phyloP scores from a whole-genome alignment of 2,113 vertebrate genomes.

The Pygoscelis adeliae region DNA sequence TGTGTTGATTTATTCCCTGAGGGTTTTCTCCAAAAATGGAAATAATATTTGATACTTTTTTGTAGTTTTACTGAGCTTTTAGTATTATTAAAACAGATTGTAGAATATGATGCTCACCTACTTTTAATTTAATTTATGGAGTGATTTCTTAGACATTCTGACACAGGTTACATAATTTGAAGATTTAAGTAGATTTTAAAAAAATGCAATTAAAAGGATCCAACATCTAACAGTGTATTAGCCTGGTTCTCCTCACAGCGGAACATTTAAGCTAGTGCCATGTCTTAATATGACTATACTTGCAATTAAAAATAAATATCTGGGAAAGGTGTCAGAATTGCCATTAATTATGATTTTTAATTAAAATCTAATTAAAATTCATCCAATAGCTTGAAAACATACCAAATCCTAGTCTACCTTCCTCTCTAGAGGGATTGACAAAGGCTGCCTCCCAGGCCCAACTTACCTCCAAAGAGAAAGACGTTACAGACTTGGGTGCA shows the following conservation, averaged over 20 bases:
- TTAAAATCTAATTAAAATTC: slow-evolving; percentile 30
- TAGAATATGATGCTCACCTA: neutral
- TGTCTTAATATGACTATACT: neutral
- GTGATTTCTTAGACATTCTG: slow-evolving; percentile 4
- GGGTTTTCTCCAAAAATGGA: neutral
- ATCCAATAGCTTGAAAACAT: neutral
- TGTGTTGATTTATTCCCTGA: neutral
- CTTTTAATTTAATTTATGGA: slow-evolving; percentile 27
- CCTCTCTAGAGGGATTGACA: neutral
- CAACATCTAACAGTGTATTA: neutral
- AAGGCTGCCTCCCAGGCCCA: neutral
- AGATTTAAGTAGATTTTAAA: neutral
- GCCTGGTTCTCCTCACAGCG: slow-evolving; percentile 17
- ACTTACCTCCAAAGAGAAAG: neutral
- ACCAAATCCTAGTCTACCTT: neutral
- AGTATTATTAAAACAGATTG: neutral
- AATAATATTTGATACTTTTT: neutral
- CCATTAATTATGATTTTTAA: slow-evolving; percentile 31
- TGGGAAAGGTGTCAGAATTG: slow-evolving; percentile 15
- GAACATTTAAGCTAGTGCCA: neutral
- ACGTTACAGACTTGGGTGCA: neutral
- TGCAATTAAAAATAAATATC: slow-evolving; percentile 19
- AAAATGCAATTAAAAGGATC: slow-evolving; percentile 34
- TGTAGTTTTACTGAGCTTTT: neutral
- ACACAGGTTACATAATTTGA: slow-evolving; percentile 3